These are phyloP conservation scores for Illadopsis cleaveri DNA, from an alignment of 2,113 vertebrate genomes.

Conservation along the genomic window DNA sequence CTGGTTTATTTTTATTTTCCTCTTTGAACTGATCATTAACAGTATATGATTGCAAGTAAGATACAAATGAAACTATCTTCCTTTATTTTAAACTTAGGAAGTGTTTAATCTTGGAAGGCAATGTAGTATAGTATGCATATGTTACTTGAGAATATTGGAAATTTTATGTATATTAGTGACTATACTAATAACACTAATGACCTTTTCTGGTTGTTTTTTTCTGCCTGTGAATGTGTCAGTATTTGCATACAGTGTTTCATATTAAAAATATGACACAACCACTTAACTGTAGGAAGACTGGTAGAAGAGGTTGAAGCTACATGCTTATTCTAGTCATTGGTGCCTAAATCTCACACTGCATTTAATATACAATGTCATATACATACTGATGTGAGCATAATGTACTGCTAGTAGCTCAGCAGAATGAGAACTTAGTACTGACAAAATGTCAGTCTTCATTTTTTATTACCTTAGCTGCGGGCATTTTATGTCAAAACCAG, in stretches of 20 bases:
- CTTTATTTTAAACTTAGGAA: neutral
- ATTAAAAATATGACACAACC: conserved; percentile 7
- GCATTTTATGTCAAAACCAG: conserved; percentile 53
- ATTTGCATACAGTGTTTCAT: neutral
- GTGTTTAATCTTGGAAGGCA: neutral
- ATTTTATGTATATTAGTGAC: neutral
- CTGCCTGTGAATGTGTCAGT: neutral
- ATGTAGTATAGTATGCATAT: neutral
- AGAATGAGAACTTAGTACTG: conserved; percentile 15
- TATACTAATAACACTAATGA: neutral
- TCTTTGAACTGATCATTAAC: neutral
- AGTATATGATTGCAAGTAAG: neutral
- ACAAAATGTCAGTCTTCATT: conserved; percentile 58
- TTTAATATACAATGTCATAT: conserved; percentile 44
- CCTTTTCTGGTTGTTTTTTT: neutral
- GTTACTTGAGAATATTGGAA: neutral
- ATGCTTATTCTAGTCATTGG: conserved; percentile 12
- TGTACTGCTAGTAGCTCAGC: conserved; percentile 51
- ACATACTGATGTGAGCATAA: conserved; percentile 52
- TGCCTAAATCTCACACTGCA: conserved; percentile 2
- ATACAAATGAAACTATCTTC: neutral
- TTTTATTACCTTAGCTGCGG: conserved; percentile 43
- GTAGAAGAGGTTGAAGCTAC: neutral
- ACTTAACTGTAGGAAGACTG: neutral
- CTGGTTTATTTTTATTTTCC: neutral